Evolutionary conservation across 2,113 vertebrate genomes (phyloP).

Genomic region (Eira barbara): DNA sequence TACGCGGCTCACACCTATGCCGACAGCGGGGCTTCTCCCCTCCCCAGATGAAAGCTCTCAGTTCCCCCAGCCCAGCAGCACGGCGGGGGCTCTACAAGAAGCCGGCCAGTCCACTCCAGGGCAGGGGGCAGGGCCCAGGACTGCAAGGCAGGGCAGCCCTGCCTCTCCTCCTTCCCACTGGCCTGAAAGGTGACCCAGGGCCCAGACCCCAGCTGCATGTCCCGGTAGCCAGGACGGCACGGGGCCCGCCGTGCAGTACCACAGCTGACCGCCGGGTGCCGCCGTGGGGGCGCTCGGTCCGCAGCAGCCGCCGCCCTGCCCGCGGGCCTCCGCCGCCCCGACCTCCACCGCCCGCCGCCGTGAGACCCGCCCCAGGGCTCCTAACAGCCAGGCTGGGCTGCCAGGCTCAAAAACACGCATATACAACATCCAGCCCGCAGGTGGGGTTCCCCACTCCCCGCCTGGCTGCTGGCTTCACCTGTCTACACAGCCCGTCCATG

Average conservation of each 20-base stretch:
- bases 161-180: background rate
- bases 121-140: background rate
- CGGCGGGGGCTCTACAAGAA: background rate
- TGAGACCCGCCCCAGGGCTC: too few relatives aligned
- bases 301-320: rapidly evolving
- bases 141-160: background rate
- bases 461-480: too few relatives aligned
- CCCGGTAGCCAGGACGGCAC: rapidly evolving
- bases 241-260: background rate
- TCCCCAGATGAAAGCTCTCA: background rate
- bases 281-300: background rate
- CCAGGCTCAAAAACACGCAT: background rate
- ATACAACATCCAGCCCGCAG: background rate
- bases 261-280: background rate
- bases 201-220: background rate
- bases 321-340: too few relatives aligned
- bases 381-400: too few relatives aligned
- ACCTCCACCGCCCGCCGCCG: too few relatives aligned
- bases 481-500: background rate
- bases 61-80: background rate
- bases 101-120: background rate
- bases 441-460: background rate
- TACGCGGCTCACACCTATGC: background rate
- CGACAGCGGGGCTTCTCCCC: rapidly evolving
- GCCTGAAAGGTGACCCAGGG: background rate